Evolutionary conservation across 1,140 invertebrate species (phyloP), one percentile per base, ranked within the genome.

Genomic region (Metaphire vulgaris): DNA sequence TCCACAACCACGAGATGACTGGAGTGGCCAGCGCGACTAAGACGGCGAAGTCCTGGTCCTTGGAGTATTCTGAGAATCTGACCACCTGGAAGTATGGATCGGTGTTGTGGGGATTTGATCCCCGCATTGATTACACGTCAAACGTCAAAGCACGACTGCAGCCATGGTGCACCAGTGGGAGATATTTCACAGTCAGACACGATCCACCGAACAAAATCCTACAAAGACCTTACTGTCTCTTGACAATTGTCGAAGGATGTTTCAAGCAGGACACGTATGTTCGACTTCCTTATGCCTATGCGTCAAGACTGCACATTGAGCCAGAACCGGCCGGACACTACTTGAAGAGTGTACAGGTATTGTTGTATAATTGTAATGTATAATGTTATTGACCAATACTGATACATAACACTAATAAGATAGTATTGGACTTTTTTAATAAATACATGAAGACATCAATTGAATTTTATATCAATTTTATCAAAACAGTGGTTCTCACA

Each of bases 61-160:
- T 68, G 30, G 69, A 69, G 26, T 75, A 74, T 30, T 71, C 73
- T 30, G 77, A 78, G 69, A 32, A 28, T 30, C 73, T 78, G 21
- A 29, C 69, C 21, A 74, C 66, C 21, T 78, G 77, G 77, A 78
- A 75, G 74, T 78, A 78, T 33, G 68, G 73, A 21, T 64, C 77
- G 1, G 77, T 78, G 73, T 26, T 78, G 66, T 78, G 77, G 77
- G 77, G 77, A 26, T 78, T 78, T 64, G 77, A 78, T 14, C 73
- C 77, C 15, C 32, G 77, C 28, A 75, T 78, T 2, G 77, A 78
- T 65, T 78, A 78, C 69, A 78, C 77, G 26, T 70, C 73, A 12
- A 78, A 78, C 74, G 77, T 78, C 33, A 78, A 78, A 64, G 69
- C 72, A 1, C 66, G 77, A 1, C 56, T 78, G 34, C 77, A 78